Evolutionary conservation across 37 sponge, comb jelly and placozoan genomes (phyloP).

Genomic region (Aphrocallistes beatrix): DNA sequence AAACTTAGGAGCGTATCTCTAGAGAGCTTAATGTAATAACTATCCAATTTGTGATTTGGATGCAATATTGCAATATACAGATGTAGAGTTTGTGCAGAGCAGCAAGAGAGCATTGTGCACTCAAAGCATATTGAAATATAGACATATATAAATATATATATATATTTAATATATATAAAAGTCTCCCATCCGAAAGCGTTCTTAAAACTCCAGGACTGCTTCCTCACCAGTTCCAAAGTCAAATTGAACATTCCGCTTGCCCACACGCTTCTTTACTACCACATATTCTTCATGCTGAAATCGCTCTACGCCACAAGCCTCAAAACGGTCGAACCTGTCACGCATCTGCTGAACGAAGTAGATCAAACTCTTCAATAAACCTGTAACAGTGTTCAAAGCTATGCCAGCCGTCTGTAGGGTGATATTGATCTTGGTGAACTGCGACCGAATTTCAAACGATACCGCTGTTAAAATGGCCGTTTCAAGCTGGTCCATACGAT

Average conservation of each 20-base stretch:
- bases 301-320: neutral
- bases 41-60: no score
- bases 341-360: conserved; percentile 11
- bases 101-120: no score
- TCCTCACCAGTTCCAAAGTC: conserved; percentile 14
- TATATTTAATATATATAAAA: no score
- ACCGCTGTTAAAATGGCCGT: conserved; percentile 1
- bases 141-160: no score
- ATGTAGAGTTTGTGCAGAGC: no score
- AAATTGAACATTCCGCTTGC: neutral
- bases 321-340: conserved; percentile 15
- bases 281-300: neutral
- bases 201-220: neutral
- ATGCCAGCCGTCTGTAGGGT: conserved; percentile 18
- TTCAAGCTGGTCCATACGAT: conserved; percentile 18
- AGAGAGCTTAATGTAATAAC: no score
- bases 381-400: neutral
- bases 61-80: no score
- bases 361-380: conserved; percentile 15
- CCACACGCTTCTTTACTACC: neutral
- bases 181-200: neutral
- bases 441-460: conserved; percentile 17
- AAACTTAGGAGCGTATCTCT: no score
- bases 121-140: no score
- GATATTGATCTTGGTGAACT: conserved; percentile 15